These are phyloP conservation scores for Pyrrhura leucotis DNA, from an alignment of 2,797 vertebrate genomes.

Conservation along the genomic window DNA sequence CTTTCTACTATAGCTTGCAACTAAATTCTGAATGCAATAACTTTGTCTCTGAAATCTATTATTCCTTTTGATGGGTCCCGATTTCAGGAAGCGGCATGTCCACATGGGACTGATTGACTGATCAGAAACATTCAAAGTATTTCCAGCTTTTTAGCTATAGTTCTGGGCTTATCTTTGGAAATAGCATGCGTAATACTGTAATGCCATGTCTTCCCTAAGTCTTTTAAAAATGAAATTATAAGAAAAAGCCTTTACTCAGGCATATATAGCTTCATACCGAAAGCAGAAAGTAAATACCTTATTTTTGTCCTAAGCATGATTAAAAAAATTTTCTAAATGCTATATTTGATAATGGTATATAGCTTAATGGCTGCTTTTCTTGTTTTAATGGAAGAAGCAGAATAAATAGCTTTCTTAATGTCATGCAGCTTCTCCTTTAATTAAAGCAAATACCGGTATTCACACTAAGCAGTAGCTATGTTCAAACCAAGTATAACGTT, in stretches of 20 bases:
- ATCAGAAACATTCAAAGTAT: conserved; percentile 53
- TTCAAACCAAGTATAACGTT: background rate
- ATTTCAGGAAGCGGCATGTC: conserved; percentile 44
- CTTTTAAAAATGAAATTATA: conserved; percentile 41
- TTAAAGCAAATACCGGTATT: background rate
- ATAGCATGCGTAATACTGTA: conserved; percentile 11
- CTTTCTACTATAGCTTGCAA: conserved; percentile 53
- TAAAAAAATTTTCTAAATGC: background rate
- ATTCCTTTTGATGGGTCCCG: conserved; percentile 43
- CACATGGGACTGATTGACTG: conserved; percentile 16
- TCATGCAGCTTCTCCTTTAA: background rate
- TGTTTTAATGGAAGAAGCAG: background rate
- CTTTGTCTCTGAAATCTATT: conserved; percentile 61
- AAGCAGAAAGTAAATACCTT: background rate
- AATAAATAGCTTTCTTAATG: background rate
- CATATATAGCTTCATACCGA: background rate
- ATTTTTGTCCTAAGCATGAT: background rate
- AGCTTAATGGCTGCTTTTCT: background rate
- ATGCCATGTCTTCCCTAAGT: conserved; percentile 33
- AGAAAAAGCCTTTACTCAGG: background rate
- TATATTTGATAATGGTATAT: background rate
- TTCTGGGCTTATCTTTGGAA: conserved; percentile 38
- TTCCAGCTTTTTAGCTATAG: conserved; percentile 45
- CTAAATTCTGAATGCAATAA: conserved; percentile 35
- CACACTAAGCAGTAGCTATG: background rate